These are phyloP conservation scores for Leptopilina syphax DNA, from an alignment of 2,888 invertebrate genomes.

Conservation along the genomic window DNA sequence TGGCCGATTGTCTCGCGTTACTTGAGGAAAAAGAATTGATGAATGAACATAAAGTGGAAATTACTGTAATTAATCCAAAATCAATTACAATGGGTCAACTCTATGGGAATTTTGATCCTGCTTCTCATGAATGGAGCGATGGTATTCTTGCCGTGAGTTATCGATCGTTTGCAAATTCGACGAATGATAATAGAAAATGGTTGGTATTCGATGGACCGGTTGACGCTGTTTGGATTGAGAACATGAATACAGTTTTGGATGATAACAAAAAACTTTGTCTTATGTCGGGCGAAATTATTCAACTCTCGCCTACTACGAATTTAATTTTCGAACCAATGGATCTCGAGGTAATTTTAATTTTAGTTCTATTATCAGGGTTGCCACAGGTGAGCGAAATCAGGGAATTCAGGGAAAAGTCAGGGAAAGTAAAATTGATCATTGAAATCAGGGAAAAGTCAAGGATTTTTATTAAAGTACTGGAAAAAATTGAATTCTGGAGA, in stretches of 20 bases:
- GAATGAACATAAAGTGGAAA: constrained; percentile 88
- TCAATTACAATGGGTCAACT: constrained; percentile 97
- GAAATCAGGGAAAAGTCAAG: too few species aligned
- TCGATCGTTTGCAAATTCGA: constrained; percentile 86
- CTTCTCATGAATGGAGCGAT: constrained; percentile 97
- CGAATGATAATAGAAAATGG: constrained; percentile 88
- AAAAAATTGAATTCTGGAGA: too few species aligned
- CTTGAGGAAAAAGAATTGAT: constrained; percentile 87
- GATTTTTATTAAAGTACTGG: too few species aligned
- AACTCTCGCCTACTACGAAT: constrained; percentile 92
- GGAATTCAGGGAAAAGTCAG: too few species aligned
- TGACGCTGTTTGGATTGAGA: constrained; percentile 98
- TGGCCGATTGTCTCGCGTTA: constrained; percentile 88
- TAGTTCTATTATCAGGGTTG: background rate
- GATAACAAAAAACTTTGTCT: constrained; percentile 97
- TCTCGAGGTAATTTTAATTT: constrained; percentile 80
- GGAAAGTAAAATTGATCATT: too few species aligned
- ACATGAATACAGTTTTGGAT: constrained; percentile 96
- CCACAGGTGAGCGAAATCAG: too few species aligned
- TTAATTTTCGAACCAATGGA: constrained; percentile 97
- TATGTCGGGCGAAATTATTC: constrained; percentile 98
- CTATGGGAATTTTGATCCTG: constrained; percentile 96
- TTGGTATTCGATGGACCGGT: constrained; percentile 97
- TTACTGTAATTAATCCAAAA: constrained; percentile 94
- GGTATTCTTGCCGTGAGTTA: constrained; percentile 92